Evolutionary conservation across 37 sponge, comb jelly and placozoan genomes (phyloP), one percentile per base, ranked within the genome.

Genomic region (Lycopodina hypogea): DNA sequence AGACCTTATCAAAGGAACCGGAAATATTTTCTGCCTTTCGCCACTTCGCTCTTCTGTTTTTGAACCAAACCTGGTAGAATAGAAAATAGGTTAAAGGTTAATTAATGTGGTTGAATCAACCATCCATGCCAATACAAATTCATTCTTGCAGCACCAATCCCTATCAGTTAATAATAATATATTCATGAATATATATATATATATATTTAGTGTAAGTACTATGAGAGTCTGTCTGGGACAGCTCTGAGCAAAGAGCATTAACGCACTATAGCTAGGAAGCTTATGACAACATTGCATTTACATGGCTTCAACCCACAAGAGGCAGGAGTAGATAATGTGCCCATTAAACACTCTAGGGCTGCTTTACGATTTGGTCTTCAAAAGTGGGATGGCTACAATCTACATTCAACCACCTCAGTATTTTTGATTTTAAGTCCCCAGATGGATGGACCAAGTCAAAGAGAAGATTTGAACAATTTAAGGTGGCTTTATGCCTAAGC

Each of bases 21-120:
- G 90, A 64, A 35, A 86, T 86, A 42, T 88, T 88, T 60, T 93
- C 89, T 50, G 89, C 86, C 74, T 88, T 93, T 14, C 93, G 72
- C 93, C 93, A 93, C 53, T 93, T 93, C 0, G 93, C 93, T 40
- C 93, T 40, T 0, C 93, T 36, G 57, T 93, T 93, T 72, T 93
- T 89, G 63, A 93, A 93, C 93, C 93, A 93, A 0, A 93, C 93
- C 93, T 93, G 72, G 0, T 69, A 0, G 45, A 32, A 30, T 3
- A 26, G 36, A 38, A 40, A 23, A 76, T n/a, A 70, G 41, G 45
- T 18, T 9, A 26, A 62, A n/a, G n/a, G 9, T n/a, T 32, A n/a
- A 38, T 59, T 7, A 59, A 53, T 17, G 24, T 37, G 69, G 69
- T 53, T 17, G 55, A 53, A 17, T 53, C n/a, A n/a, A n/a, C n/a